Percentiles rank a stretch among this genome's conserved stretches.
Conservation (phyloP, 2,797 vertebrate genomes). For the Semotilus atromaculatus region DNA sequence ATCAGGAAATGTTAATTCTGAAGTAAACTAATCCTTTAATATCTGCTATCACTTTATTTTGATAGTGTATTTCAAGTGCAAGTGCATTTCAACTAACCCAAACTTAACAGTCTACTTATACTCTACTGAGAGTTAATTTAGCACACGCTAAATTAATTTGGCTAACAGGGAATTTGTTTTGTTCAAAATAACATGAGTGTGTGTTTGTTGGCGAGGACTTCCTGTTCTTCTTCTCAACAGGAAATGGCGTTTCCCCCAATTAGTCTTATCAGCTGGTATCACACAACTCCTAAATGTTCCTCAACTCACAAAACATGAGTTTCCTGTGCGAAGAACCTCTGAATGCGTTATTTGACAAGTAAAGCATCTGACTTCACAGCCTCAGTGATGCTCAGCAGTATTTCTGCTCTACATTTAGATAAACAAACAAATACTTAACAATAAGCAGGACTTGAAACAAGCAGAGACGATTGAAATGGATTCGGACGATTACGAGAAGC, state of each 20-base stretch:
- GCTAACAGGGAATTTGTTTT: neutral
- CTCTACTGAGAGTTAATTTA: neutral
- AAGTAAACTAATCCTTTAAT: too few species aligned
- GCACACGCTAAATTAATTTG: neutral
- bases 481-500: neutral
- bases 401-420: neutral
- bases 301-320: neutral
- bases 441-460: neutral
- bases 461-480: neutral
- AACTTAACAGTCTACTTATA: too few species aligned
- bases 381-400: too few species aligned
- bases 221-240: conserved; percentile 45
- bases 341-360: neutral
- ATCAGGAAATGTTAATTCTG: too few species aligned
- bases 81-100: too few species aligned
- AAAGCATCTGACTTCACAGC: neutral
- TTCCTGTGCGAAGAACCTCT: neutral
- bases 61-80: too few species aligned
- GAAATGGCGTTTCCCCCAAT: conserved; percentile 40
- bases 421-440: neutral
- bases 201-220: conserved; percentile 35
- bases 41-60: too few species aligned
- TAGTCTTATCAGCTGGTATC: conserved; percentile 61
- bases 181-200: neutral
- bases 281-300: conserved; percentile 14